Evolutionary conservation across 2,113 vertebrate species (phyloP).

Genomic region (Otus sunia): DNA sequence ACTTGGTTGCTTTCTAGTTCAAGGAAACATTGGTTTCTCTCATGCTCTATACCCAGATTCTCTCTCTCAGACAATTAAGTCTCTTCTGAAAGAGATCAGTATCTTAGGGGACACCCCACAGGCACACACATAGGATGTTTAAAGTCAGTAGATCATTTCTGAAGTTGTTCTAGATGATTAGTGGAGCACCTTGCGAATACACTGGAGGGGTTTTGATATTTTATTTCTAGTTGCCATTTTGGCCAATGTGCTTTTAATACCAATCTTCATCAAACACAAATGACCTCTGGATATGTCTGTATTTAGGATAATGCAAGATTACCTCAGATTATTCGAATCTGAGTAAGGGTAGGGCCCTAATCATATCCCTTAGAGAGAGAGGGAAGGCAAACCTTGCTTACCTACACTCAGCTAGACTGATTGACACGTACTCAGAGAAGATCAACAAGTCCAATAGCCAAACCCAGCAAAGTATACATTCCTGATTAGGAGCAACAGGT

Average conservation of each 20-base stretch:
- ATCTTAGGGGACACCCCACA: background rate
- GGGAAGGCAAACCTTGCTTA: background rate
- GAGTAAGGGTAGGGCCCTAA: background rate
- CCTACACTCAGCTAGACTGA: background rate
- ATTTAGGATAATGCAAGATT: background rate
- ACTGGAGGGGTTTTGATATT: background rate
- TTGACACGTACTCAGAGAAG: background rate
- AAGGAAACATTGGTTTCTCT: background rate
- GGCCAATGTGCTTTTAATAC: background rate
- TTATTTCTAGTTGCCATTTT: background rate
- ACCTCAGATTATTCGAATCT: background rate
- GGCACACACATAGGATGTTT: background rate
- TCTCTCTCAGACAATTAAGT: background rate
- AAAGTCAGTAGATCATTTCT: background rate
- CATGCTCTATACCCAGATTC: background rate
- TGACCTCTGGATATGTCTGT: background rate
- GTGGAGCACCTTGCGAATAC: background rate
- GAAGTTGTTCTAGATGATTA: background rate
- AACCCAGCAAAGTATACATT: background rate
- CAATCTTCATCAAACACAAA: background rate
- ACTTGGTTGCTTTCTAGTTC: background rate
- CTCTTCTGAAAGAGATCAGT: background rate
- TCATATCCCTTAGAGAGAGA: accelerated
- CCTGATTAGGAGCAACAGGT: background rate
- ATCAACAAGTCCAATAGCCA: background rate